Base-by-base conservation (phyloP, 2,113 vertebrate genomes). In the Platichthys flesus region DNA sequence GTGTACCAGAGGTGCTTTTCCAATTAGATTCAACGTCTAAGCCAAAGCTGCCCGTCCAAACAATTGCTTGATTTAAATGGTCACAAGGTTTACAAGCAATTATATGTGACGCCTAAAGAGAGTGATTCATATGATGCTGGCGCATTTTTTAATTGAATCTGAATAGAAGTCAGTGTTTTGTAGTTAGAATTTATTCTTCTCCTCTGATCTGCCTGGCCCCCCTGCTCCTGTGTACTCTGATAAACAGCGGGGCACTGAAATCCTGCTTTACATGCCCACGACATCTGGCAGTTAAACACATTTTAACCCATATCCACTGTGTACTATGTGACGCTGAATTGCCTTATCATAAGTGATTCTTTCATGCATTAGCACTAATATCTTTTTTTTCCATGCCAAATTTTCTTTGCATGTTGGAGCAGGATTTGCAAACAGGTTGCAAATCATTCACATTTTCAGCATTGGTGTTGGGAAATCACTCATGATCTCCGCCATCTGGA, bases 401-500 rank as follows among this genome's bases (percentile, higher is more conserved):
- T 77, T 81, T 45, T 47, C 56, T 65, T 15, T 21, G 23, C 63
- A 2, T 55, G 26, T 64, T 13, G 37, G 70, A n/a, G 35, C 23
- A 58, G 26, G 57, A 60, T 35, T 55, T 14, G 15, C 40, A 24
- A 67, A 15, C 63, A 71, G 76, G 74, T 55, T 68, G 45, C 57
- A 72, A 79, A 85, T 82, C 55, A 75, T 69, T 82, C 63, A 58
- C 5, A 51, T 51, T 51, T 51, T 61, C 55, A 4, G 66, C 57
- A 31, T 77, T 71, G 60, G n/a, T n/a, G 18, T 45, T 73, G 42
- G 31, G 69, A 71, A 73, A 56, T 31, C 31, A 52, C 45, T 70
- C 13, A 49, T 24, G 55, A 65, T 67, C 56, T 74, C 40, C 56
- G 60, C 75, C 75, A 82, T 85, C 80, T 82, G 73, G 67, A 67